Base-by-base conservation (phyloP, 1,140 invertebrate genomes). In the Saxidomus purpurata region DNA sequence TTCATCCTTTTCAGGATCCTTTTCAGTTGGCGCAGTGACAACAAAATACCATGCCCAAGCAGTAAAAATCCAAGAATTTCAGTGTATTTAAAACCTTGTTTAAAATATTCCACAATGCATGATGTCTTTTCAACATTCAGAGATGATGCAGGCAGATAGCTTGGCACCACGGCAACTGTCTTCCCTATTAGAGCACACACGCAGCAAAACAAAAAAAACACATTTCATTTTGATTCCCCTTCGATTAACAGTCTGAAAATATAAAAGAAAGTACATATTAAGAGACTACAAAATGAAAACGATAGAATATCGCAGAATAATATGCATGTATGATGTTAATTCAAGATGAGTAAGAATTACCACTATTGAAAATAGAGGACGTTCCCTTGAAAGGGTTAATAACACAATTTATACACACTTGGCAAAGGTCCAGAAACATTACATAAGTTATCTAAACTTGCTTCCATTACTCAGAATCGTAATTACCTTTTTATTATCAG, bases 51-150 rank as follows among this genome's bases (percentile, higher is more conserved):
- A 82, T 61, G 34, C 34, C 28, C 25, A 61, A 67, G 59, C 38
- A 82, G 69, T 28, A 74, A 74, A 74, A 74, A 40, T 74, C 69
- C 38, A 55, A 61, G 36, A 67, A 61, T 61, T 61, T 59, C 80
- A 59, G 13, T 82, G 80, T 79, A 79, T 55, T 49, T 79, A 52
- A 79, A 79, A 49, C 47, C 76, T 79, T 34, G 76, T 82, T 82
- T 82, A 19, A 82, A 82, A 63, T 82, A 67, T 82, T 82, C 80
- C 34, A 61, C 80, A 82, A 82, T 82, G 80, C 34, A 49, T 63
- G 59, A 63, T 59, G 80, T 31, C 34, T 40, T 61, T 82, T 61
- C 76, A 82, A 82, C 59, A 82, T 82, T 82, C 52, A 38, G n/a
- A 61, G 52, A 82, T 17, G 74, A 49, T 52, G 76, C 19, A 79